These are phyloP conservation scores for Leuciscus idus DNA, from an alignment of 2,113 vertebrate species.

Conservation along the genomic window DNA sequence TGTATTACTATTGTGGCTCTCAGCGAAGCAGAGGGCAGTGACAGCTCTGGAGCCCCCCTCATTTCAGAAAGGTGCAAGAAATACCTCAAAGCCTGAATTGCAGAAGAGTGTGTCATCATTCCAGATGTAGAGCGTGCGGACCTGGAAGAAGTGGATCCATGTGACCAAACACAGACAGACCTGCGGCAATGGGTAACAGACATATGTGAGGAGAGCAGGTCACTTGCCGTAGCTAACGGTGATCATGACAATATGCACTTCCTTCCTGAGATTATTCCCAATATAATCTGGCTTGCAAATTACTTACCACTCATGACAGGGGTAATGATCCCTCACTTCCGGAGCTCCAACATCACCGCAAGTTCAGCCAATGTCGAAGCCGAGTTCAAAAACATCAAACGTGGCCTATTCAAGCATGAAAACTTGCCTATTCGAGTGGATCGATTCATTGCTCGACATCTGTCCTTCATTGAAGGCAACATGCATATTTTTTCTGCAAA, in stretches of 20 bases:
- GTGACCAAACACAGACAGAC: conserved; percentile 6
- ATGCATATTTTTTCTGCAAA: conserved; percentile 1
- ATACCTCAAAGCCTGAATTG: not conserved
- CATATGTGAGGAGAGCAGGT: not conserved
- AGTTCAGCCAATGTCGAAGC: conserved; percentile 10
- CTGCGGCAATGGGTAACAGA: not conserved
- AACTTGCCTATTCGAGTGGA: too few species aligned
- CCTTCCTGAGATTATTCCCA: not conserved
- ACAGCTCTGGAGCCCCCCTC: not conserved
- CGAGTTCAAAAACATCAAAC: not conserved
- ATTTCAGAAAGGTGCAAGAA: not conserved
- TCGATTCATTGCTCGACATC: too few species aligned
- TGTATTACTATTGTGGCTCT: too few species aligned
- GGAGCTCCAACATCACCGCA: conserved; percentile 1
- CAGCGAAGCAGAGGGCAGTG: too few species aligned
- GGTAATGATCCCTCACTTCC: conserved; percentile 8
- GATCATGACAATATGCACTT: not conserved
- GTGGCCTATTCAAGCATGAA: not conserved
- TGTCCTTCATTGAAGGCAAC: too few species aligned
- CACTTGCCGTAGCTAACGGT: not conserved
- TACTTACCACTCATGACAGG: not conserved
- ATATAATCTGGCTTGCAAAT: not conserved
- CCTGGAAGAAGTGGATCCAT: too few species aligned
- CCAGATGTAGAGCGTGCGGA: not conserved
- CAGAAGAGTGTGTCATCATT: not conserved